Conservation (phyloP, 2,113 vertebrate genomes). For the Cheilinus undulatus region DNA sequence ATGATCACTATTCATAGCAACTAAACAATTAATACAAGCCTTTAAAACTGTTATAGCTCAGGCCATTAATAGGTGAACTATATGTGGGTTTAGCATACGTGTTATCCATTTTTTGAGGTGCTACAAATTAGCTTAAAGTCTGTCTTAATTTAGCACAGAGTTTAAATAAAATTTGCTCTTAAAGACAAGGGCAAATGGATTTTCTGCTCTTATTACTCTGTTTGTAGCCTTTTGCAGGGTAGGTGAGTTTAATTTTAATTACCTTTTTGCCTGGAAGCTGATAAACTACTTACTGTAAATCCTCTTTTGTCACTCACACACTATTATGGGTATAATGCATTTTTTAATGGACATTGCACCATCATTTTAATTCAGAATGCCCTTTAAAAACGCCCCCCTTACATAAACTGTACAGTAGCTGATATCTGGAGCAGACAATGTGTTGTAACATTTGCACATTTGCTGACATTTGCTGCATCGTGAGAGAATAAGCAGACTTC, state of each 20-base stretch:
- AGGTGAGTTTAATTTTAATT: constrained; percentile 5
- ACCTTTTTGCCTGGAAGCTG: not conserved
- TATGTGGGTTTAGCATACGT: too few relatives aligned
- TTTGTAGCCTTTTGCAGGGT: not conserved
- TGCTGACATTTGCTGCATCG: constrained; percentile 18
- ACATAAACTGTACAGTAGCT: not conserved
- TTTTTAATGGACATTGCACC: not conserved
- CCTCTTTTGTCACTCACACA: constrained; percentile 1
- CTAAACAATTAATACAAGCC: too few relatives aligned
- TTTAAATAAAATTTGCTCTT: too few relatives aligned
- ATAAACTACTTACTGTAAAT: not conserved
- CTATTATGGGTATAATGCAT: too few relatives aligned
- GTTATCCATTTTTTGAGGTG: too few relatives aligned
- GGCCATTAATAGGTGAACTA: too few relatives aligned
- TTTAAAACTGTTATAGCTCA: too few relatives aligned
- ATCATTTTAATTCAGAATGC: not conserved
- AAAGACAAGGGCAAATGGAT: not conserved
- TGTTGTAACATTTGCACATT: not conserved
- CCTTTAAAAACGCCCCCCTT: not conserved
- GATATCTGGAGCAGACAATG: too few relatives aligned
- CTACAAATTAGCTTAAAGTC: not conserved
- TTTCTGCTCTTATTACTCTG: not conserved
- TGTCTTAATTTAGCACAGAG: not conserved
- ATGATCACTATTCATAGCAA: too few relatives aligned
- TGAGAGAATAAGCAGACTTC: constrained; percentile 22